Conservation (phyloP, 2,113 vertebrate genomes). For the Sisor rabdophorus region DNA sequence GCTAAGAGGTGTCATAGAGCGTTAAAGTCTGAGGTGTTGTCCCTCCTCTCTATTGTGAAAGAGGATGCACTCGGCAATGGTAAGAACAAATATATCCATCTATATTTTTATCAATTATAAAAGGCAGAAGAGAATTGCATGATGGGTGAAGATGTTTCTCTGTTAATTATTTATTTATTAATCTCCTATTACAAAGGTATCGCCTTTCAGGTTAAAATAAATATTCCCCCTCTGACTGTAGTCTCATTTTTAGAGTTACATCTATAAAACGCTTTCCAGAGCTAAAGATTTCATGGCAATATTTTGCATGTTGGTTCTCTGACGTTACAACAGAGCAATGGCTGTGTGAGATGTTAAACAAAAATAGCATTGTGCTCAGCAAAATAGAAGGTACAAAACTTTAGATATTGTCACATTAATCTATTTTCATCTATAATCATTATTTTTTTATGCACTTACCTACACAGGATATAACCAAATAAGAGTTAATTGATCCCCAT, state of each 20-base stretch:
- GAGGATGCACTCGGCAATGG: conserved; percentile 74
- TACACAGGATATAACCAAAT: too few species aligned
- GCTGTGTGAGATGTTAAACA: neutral
- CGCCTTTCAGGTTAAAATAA: neutral
- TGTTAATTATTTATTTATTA: conserved; percentile 4
- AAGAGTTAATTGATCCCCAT: too few species aligned
- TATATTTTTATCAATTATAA: neutral
- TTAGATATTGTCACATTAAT: too few species aligned
- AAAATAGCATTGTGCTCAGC: neutral
- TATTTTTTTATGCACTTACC: too few species aligned
- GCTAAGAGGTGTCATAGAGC: conserved; percentile 80
- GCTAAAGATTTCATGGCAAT: neutral
- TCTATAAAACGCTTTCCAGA: neutral
- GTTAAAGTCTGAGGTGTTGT: conserved; percentile 77
- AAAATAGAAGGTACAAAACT: too few species aligned
- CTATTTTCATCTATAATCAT: too few species aligned
- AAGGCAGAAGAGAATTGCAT: neutral
- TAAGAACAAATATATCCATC: conserved; percentile 61
- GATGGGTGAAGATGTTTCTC: neutral
- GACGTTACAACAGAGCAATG: too few species aligned
- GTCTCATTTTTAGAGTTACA: neutral
- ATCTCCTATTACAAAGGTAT: neutral
- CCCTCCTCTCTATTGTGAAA: conserved; percentile 77
- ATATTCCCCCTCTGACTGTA: neutral
- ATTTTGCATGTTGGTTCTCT: neutral